These are phyloP conservation scores for Amniataba percoides DNA, from an alignment of 2,797 vertebrate species.

Conservation along the genomic window DNA sequence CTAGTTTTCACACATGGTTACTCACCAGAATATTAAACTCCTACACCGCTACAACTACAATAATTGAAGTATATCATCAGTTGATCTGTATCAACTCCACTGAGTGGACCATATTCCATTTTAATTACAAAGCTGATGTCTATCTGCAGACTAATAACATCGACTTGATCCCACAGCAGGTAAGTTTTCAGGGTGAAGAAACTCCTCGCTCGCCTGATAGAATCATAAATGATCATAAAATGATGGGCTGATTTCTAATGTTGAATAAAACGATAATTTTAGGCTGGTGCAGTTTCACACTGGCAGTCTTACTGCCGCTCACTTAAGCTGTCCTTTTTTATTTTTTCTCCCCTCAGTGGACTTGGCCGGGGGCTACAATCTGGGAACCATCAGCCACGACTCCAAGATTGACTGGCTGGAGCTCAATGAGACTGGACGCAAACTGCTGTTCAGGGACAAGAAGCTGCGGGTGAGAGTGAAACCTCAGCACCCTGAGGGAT, in stretches of 20 bases:
- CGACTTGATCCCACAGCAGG: constrained; percentile 18
- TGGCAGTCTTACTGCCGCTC: constrained; percentile 20
- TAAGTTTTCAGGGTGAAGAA: constrained; percentile 24
- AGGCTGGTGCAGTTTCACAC: background rate
- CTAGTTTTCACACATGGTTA: constrained; percentile 6
- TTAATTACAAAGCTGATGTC: constrained; percentile 47
- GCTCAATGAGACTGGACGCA: constrained; percentile 95
- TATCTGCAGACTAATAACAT: constrained; percentile 21
- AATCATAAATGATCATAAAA: constrained; percentile 23
- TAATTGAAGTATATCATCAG: constrained; percentile 12
- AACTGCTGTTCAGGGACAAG: constrained; percentile 97
- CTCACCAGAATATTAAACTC: constrained; percentile 25
- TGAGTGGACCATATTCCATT: constrained; percentile 4
- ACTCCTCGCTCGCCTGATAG: constrained; percentile 4
- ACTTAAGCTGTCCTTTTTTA: constrained; percentile 9
- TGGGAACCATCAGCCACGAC: constrained; percentile 92
- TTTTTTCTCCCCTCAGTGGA: constrained; percentile 86
- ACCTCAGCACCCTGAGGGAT: constrained; percentile 37
- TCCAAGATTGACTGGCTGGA: constrained; percentile 97
- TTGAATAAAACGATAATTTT: constrained; percentile 22
- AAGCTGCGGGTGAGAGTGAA: constrained; percentile 91
- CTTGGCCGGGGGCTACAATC: constrained; percentile 87
- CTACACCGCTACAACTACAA: background rate
- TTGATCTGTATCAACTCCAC: background rate
- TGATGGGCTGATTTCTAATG: constrained; percentile 13